Conservation (phyloP, 2,113 vertebrate genomes). For the Solea senegalensis region DNA sequence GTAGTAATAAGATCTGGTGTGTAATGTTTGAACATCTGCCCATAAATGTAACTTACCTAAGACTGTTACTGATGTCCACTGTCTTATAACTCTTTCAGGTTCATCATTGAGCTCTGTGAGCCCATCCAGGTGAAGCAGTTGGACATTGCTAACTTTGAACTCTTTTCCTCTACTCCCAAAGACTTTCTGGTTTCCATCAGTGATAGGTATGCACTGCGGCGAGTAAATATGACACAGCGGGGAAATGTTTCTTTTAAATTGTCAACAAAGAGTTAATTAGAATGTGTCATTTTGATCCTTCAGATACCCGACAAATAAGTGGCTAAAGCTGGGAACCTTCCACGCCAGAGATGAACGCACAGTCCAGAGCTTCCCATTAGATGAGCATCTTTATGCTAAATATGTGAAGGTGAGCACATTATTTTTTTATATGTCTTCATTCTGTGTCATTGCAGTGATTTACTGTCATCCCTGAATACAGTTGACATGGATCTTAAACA, state of each 20-base stretch:
- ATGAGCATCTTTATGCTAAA: constrained; percentile 99
- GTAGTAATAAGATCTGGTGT: constrained; percentile 98
- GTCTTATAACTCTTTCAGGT: constrained; percentile 79
- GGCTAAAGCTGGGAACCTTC: constrained; percentile 97
- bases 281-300: not conserved
- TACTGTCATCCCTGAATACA: not conserved
- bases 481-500: not conserved
- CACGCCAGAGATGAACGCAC: constrained; percentile 96
- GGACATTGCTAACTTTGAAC: constrained; percentile 98
- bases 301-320: constrained; percentile 98
- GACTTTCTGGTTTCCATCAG: constrained; percentile 98
- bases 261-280: not conserved
- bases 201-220: constrained; percentile 85
- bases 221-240: not conserved
- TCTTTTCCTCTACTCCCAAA: constrained; percentile 98
- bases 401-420: constrained; percentile 89
- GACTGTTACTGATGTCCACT: not conserved
- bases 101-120: constrained; percentile 99
- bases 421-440: not conserved
- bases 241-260: not conserved
- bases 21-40: constrained; percentile 22
- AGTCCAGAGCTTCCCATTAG: constrained; percentile 96
- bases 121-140: constrained; percentile 97
- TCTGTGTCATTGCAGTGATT: not conserved
- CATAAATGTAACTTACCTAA: not conserved